phyloP scores from a whole-genome alignment of 2,113 vertebrate species.

The Podarcis muralis region DNA sequence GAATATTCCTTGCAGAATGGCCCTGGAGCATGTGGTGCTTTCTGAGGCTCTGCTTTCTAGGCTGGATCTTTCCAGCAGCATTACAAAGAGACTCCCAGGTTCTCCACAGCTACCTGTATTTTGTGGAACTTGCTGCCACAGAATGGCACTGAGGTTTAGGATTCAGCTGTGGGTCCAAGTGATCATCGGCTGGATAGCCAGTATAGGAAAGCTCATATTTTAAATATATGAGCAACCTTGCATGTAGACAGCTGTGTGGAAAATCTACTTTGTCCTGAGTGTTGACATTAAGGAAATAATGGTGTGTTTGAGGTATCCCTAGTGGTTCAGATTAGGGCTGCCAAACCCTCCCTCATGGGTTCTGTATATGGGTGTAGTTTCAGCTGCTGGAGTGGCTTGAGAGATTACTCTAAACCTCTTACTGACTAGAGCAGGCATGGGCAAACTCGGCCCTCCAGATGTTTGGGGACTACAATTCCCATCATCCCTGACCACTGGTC shows the following conservation, averaged over 20 bases:
- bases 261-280: not conserved
- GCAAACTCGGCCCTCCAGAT: too few species aligned
- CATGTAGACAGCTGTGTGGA: not conserved
- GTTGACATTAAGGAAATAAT: not conserved
- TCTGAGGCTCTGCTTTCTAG: not conserved
- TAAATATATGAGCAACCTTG: not conserved
- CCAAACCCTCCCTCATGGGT: too few species aligned
- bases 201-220: not conserved
- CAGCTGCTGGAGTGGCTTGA: too few species aligned
- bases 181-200: not conserved
- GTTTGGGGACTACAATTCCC: too few species aligned
- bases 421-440: too few species aligned
- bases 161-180: not conserved
- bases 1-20: fast-evolving
- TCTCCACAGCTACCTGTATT: not conserved
- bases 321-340: not conserved
- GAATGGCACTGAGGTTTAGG: not conserved
- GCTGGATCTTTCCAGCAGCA: not conserved
- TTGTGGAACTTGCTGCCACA: not conserved
- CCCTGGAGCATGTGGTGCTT: not conserved
- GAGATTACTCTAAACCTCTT: too few species aligned
- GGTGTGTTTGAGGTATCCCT: not conserved
- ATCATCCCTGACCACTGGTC: too few species aligned
- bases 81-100: not conserved
- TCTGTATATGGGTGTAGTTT: too few species aligned